Evolutionary conservation across 2,888 invertebrate genomes (phyloP), one percentile per base, ranked within the genome.

Genomic region (Cephus nigrinus): DNA sequence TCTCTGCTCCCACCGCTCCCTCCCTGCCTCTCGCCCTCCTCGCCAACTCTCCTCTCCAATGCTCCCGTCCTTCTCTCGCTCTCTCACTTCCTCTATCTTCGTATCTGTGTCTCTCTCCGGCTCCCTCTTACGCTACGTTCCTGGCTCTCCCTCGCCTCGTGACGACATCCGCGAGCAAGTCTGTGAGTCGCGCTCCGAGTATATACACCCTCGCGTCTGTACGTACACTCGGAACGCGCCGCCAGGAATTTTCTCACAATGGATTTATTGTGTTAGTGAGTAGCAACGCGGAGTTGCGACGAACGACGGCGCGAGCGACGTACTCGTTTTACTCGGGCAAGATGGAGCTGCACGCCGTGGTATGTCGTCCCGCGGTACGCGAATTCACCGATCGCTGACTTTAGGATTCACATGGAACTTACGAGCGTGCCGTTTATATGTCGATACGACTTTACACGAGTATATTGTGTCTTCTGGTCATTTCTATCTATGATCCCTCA

Each of bases 201-300:
- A 31, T 71, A 71, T 71, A 71, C 71, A 71, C 31, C 71, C 71
- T 71, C 71, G 71, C 71, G 78, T 77, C 79, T 82, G 82, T 86
- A 86, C 83, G 85, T 87, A 84, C 86, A 85, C 84, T 85, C 85
- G 86, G 87, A 87, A 88, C 86, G 86, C 82, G 86, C 86, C 84
- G 85, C 84, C 83, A 85, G 85, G 88, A 88, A 89, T 88, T 86
- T 87, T 86, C 83, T 86, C 86, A 88, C 89, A 88, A 89, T 89
- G 87, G 87, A 83, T 84, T 84, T 85, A 84, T 87, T 83, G 88
- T 88, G 85, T 89, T 86, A 82, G 89, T 88, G 88, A 87, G 84
- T 55, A 74, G 78, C 74, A 76, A 76, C 69, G 76, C 35, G 55
- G 55, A 80, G 77, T 40, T 76, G 78, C 72, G 75, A 36, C 69